Evolutionary conservation across 2,797 vertebrate species (phyloP).

Genomic region (Carapus acus): DNA sequence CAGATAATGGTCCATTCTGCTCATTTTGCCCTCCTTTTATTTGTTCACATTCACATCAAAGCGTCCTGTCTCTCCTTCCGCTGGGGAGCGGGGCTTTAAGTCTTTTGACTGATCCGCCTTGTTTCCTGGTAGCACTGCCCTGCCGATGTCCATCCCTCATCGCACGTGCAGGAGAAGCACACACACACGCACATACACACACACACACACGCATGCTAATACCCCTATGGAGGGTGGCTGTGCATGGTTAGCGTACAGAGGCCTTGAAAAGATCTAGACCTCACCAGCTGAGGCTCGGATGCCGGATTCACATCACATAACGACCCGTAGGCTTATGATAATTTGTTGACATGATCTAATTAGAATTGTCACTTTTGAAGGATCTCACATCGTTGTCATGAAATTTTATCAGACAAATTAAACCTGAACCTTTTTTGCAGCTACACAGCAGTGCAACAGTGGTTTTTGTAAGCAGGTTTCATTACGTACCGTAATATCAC

Average conservation of each 20-base stretch:
- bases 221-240: slow-evolving; percentile 9
- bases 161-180: slow-evolving; percentile 33
- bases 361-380: no score
- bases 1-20: slow-evolving; percentile 63
- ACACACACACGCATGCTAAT: slow-evolving; percentile 2
- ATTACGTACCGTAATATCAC: no score
- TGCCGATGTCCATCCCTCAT: slow-evolving; percentile 60
- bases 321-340: no score
- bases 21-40: slow-evolving; percentile 68
- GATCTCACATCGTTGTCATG: no score
- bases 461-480: no score
- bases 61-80: slow-evolving; percentile 52
- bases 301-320: no score
- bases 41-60: slow-evolving; percentile 75
- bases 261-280: slow-evolving; percentile 1
- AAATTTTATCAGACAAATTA: no score
- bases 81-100: slow-evolving; percentile 61
- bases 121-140: slow-evolving; percentile 51
- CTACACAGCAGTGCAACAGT: no score
- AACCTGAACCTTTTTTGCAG: no score
- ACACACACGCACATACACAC: slow-evolving; percentile 9
- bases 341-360: no score
- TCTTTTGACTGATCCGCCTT: slow-evolving; percentile 64
- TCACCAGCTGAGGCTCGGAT: not conserved
- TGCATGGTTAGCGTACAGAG: not conserved